These are phyloP conservation scores for Rhinopomastus cyanomelas DNA, from an alignment of 2,113 vertebrate genomes.

Conservation along the genomic window DNA sequence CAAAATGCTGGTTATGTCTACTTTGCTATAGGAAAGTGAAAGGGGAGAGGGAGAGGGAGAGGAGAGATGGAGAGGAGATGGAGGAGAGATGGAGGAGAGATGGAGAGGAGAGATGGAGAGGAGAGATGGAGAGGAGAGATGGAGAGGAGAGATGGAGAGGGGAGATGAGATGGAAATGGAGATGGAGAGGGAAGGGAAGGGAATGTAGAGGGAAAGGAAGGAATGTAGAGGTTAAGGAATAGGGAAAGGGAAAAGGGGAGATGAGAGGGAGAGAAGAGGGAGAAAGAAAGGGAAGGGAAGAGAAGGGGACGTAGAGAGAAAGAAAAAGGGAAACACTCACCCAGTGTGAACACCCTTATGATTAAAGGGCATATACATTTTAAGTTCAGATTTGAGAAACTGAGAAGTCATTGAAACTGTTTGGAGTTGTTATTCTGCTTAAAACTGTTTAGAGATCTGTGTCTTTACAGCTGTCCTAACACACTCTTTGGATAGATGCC, in stretches of 20 bases:
- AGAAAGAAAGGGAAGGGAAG: rapidly evolving
- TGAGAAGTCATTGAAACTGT: not conserved
- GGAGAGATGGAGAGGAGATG: rapidly evolving
- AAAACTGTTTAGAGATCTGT: not conserved
- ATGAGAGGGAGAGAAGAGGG: rapidly evolving
- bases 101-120: not conserved
- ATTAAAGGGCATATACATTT: not conserved
- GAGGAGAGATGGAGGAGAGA: too few relatives aligned
- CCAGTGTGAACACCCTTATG: not conserved
- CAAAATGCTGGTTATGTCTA: not conserved
- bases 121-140: too few relatives aligned
- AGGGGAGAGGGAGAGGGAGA: too few relatives aligned
- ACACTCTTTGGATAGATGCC: not conserved
- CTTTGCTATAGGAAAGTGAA: not conserved
- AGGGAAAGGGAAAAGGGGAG: not conserved
- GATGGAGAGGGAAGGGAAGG: too few relatives aligned
- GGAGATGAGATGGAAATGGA: too few relatives aligned
- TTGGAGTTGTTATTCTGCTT: not conserved
- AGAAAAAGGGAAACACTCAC: too few relatives aligned
- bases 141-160: not conserved
- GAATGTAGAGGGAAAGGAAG: too few relatives aligned
- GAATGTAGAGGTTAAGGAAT: rapidly evolving
- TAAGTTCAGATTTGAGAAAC: not conserved
- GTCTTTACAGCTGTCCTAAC: not conserved
- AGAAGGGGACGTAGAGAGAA: too few relatives aligned